phyloP scores from a whole-genome alignment of 2,888 invertebrate species.

The Tenodera sinensis region DNA sequence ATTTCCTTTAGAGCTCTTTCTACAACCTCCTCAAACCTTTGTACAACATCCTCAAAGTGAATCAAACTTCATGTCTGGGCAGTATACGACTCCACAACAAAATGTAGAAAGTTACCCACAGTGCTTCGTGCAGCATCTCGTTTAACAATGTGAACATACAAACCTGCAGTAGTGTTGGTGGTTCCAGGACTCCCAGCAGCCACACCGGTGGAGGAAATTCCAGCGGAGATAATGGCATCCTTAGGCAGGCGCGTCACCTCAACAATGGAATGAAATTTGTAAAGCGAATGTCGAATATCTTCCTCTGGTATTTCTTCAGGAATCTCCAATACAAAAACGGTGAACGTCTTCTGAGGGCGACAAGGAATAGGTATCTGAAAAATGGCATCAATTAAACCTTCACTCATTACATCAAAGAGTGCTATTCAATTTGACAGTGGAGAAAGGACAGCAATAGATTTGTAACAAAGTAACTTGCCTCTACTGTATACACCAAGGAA shows the following conservation, averaged over 20 bases:
- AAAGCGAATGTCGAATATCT: slow-evolving; percentile 76
- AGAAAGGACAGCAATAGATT: too few relatives aligned
- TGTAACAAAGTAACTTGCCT: too few relatives aligned
- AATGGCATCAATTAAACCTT: background rate
- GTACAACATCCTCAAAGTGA: too few relatives aligned
- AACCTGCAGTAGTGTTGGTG: background rate
- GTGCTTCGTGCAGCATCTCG: too few relatives aligned
- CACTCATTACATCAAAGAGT: too few relatives aligned
- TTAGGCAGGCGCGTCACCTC: slow-evolving; percentile 67
- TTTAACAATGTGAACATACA: background rate
- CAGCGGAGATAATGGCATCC: background rate
- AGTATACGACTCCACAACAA: too few relatives aligned
- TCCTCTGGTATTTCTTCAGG: slow-evolving; percentile 83
- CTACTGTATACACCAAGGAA: too few relatives aligned
- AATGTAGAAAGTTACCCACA: too few relatives aligned
- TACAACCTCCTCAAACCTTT: too few relatives aligned
- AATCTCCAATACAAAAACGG: slow-evolving; percentile 75
- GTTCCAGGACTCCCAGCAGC: background rate
- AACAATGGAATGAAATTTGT: slow-evolving; percentile 59
- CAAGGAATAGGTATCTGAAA: slow-evolving; percentile 74
- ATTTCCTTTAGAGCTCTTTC: too few relatives aligned
- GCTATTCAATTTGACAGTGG: too few relatives aligned
- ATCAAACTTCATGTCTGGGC: too few relatives aligned
- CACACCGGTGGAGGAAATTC: background rate
- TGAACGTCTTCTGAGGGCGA: slow-evolving; percentile 83